phyloP scores from a whole-genome alignment of 23 tunicate species.

The Ascidia mentula region DNA sequence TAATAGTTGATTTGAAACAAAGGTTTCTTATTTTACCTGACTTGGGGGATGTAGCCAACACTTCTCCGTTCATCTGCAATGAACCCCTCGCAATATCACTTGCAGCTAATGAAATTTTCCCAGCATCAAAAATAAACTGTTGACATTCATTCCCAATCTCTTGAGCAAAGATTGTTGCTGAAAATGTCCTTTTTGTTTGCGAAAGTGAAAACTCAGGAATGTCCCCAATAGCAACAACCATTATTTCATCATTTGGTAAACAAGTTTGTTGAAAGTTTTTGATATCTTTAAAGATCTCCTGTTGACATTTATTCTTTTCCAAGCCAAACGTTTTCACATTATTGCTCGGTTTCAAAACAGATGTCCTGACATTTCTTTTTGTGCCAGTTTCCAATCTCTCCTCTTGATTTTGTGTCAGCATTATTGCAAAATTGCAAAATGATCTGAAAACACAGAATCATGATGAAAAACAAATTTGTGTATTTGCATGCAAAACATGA shows the following conservation, averaged over 20 bases:
- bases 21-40: not conserved
- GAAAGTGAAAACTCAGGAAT: not conserved
- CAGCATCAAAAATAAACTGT: not conserved
- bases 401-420: not conserved
- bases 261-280: not conserved
- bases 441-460: too few relatives aligned
- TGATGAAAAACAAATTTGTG: too few relatives aligned
- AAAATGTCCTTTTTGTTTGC: not conserved
- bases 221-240: not conserved
- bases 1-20: not conserved
- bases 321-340: too few relatives aligned
- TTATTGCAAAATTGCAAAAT: not conserved
- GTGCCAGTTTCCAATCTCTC: not conserved
- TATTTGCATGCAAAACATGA: too few relatives aligned
- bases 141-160: not conserved
- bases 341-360: not conserved
- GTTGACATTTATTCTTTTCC: not conserved
- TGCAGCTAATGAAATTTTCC: not conserved
- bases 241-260: not conserved
- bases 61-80: not conserved
- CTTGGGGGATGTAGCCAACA: not conserved
- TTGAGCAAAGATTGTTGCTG: not conserved
- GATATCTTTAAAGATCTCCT: not conserved
- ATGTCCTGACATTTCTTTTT: not conserved
- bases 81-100: not conserved